These are phyloP conservation scores for Elachura formosa DNA, from an alignment of 2,113 vertebrate species.

Conservation along the genomic window DNA sequence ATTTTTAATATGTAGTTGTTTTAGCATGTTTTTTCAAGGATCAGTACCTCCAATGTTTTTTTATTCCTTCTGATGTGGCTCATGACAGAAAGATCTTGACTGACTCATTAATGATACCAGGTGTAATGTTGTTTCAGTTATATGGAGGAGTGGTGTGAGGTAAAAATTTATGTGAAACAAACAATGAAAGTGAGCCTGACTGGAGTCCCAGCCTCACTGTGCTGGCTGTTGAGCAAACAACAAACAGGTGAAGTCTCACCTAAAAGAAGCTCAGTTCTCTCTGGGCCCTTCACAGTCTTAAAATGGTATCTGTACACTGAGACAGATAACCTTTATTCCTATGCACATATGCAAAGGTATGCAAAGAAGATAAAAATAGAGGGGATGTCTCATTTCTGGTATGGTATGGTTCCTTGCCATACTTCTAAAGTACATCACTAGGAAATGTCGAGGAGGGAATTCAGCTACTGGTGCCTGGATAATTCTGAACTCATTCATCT, in stretches of 20 bases:
- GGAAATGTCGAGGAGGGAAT: neutral
- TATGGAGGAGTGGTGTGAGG: neutral
- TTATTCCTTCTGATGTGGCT: neutral
- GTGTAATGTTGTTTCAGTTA: accelerated
- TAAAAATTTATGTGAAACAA: neutral
- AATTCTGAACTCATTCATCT: neutral
- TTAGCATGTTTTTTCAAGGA: neutral
- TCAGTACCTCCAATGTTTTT: neutral
- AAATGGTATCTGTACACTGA: neutral
- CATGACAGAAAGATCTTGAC: neutral
- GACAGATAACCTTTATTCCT: neutral
- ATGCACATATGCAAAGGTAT: neutral
- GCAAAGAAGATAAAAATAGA: neutral
- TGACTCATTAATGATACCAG: neutral
- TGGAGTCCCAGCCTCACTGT: neutral
- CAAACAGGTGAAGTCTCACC: neutral
- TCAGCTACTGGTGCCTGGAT: neutral
- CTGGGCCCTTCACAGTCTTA: neutral
- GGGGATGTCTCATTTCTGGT: neutral
- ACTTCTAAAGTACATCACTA: neutral
- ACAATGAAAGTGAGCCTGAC: neutral
- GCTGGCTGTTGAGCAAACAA: neutral
- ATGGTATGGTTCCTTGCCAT: neutral
- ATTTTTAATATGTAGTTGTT: neutral
- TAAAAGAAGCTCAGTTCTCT: neutral